phyloP scores from a whole-genome alignment of 1,140 invertebrate species.

The Nymphalis io region DNA sequence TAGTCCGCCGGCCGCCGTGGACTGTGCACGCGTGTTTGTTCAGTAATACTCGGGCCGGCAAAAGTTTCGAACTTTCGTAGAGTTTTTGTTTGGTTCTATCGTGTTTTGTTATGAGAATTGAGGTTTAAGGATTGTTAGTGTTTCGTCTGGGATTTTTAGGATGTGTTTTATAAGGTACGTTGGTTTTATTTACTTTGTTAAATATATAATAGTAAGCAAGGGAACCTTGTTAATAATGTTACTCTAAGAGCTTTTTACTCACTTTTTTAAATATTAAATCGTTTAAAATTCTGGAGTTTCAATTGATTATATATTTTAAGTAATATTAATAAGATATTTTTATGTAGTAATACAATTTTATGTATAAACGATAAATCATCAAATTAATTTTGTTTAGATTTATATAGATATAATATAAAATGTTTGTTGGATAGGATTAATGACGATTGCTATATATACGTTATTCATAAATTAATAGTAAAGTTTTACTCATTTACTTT shows the following conservation, averaged over 20 bases:
- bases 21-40: slow-evolving; percentile 40
- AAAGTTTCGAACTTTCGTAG: slow-evolving; percentile 45
- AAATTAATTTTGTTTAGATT: no score
- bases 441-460: no score
- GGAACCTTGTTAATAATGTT: background rate
- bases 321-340: no score
- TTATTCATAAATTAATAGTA: no score
- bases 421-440: no score
- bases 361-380: no score
- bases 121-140: slow-evolving; percentile 18
- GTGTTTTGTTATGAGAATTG: slow-evolving; percentile 2
- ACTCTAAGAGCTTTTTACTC: background rate
- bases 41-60: slow-evolving; percentile 26
- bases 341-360: no score
- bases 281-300: no score
- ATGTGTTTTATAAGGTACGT: slow-evolving; percentile 10
- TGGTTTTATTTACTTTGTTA: background rate
- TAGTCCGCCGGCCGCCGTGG: slow-evolving; percentile 48
- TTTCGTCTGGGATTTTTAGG: background rate
- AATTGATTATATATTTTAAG: no score
- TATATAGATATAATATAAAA: no score
- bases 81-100: slow-evolving; percentile 10
- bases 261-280: no score
- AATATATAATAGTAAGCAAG: background rate
- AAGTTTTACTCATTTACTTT: no score